A percentile compares a stretch with the other conserved stretches of the same genome.
phyloP scores from a whole-genome alignment of 2,113 vertebrate species.

The Gasterosteus aculeatus region DNA sequence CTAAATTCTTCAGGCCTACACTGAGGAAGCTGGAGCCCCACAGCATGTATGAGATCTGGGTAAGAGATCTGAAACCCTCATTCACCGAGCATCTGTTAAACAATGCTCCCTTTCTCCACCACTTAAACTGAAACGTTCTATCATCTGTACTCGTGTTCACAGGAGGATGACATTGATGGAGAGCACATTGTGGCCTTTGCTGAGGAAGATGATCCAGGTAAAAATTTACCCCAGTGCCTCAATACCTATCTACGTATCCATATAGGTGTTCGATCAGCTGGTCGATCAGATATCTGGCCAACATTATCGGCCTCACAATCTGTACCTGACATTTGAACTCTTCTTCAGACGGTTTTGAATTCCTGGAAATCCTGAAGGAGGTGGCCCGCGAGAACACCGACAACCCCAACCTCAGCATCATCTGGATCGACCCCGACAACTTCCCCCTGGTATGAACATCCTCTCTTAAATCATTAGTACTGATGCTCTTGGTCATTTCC shows the following conservation, averaged over 20 bases:
- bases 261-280: not conserved
- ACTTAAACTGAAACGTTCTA: not conserved
- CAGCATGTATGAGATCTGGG: conserved; percentile 95
- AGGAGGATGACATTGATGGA: conserved; percentile 92
- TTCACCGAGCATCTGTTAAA: not conserved
- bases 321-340: conserved; percentile 12
- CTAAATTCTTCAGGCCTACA: conserved; percentile 82
- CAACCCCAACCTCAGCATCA: conserved; percentile 92
- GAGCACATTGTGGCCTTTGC: conserved; percentile 95
- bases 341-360: conserved; percentile 88
- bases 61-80: conserved; percentile 64
- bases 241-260: not conserved
- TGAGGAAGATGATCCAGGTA: conserved; percentile 91
- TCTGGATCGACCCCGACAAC: conserved; percentile 94
- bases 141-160: not conserved
- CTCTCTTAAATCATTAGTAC: not conserved
- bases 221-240: too few relatives aligned
- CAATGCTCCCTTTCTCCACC: not conserved
- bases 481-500: not conserved
- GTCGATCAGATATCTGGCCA: not conserved
- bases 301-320: not conserved
- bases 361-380: conserved; percentile 91
- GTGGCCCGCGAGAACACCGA: conserved; percentile 92
- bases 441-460: conserved; percentile 87
- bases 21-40: conserved; percentile 90